Conservation (phyloP, 2,797 vertebrate genomes). For the Salmo trutta region DNA sequence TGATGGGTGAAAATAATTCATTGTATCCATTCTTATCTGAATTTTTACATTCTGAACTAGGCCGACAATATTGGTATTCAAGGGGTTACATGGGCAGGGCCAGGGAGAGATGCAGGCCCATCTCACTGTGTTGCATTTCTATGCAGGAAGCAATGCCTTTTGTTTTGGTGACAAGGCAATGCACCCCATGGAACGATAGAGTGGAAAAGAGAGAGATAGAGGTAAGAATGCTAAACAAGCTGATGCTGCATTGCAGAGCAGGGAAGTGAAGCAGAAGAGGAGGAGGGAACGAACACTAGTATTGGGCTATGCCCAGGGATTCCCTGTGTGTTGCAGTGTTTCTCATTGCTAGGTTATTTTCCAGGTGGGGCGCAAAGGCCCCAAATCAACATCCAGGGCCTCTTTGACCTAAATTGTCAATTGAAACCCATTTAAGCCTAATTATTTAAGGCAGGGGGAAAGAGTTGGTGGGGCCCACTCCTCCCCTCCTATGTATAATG, state of each 20-base stretch:
- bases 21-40: not conserved
- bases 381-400: not conserved
- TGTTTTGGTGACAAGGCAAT: not conserved
- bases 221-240: not conserved
- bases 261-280: not conserved
- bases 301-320: not conserved
- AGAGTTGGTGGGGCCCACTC: not conserved
- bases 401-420: not conserved
- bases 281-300: not conserved
- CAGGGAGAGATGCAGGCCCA: not conserved
- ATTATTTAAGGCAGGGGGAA: not conserved
- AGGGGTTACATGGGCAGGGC: not conserved
- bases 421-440: not conserved
- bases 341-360: not conserved
- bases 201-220: not conserved
- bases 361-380: not conserved
- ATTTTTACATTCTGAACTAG: not conserved
- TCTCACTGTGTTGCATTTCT: not conserved
- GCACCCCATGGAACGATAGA: not conserved
- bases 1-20: not conserved
- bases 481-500: not conserved
- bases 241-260: constrained; percentile 3
- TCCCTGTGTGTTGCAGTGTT: not conserved
- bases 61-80: not conserved
- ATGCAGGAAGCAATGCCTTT: not conserved